phyloP scores from a whole-genome alignment of 2,113 vertebrate species.

The Gallinago undulata region DNA sequence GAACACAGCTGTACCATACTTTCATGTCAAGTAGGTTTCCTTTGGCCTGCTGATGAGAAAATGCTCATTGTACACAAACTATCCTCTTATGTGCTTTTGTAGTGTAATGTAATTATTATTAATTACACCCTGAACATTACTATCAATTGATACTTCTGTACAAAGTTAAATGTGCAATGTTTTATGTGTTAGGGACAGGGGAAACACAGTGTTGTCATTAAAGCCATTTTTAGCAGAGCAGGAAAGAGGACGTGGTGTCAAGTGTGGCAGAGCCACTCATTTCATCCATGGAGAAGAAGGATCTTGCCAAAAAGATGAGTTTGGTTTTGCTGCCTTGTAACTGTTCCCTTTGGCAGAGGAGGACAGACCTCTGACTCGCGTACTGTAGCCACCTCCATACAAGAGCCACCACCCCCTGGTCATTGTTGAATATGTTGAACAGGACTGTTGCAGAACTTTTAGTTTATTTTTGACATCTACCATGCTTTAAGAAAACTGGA shows the following conservation, averaged over 20 bases:
- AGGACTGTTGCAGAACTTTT: no score
- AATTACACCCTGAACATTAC: background rate
- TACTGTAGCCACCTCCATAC: background rate
- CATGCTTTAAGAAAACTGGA: background rate
- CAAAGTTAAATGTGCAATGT: background rate
- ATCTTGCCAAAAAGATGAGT: background rate
- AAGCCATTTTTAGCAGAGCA: conserved; percentile 6
- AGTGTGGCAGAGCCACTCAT: background rate
- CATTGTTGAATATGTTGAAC: no score
- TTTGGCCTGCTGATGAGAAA: background rate
- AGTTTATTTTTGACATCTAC: no score
- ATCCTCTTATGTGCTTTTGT: background rate
- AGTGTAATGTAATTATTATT: background rate
- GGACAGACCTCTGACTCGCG: background rate
- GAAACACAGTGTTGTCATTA: background rate
- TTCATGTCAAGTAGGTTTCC: background rate
- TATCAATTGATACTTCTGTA: background rate
- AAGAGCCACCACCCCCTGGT: no score
- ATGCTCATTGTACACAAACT: background rate
- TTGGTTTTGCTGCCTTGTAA: background rate
- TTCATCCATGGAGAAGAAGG: background rate
- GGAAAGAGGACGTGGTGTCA: background rate
- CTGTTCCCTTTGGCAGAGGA: background rate
- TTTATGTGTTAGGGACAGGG: background rate
- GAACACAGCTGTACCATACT: background rate